A percentile compares a stretch with the other conserved stretches of the same genome.
Conservation (phyloP, 2,888 invertebrate genomes). For the Cryptocephalus primarius region DNA sequence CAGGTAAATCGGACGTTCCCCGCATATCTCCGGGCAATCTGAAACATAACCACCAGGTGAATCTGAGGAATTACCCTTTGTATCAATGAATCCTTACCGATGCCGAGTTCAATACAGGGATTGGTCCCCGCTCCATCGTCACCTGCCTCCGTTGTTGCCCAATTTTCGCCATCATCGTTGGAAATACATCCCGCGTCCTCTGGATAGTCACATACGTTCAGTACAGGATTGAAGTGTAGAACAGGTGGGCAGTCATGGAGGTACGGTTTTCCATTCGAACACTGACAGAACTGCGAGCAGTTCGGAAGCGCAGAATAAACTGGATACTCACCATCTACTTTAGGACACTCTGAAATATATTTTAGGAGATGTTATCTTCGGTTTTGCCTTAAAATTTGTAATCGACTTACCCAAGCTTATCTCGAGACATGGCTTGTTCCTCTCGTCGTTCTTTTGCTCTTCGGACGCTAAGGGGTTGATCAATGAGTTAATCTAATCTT, state of each 20-base stretch:
- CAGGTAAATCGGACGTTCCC: constrained; percentile 6
- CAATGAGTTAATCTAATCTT: no score
- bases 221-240: constrained; percentile 12
- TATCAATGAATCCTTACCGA: neutral
- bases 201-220: constrained; percentile 16
- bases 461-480: no score
- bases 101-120: neutral
- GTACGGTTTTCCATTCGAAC: constrained; percentile 13
- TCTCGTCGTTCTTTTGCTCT: no score
- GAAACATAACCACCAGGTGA: neutral
- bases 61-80: neutral
- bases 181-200: constrained; percentile 14
- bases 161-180: no score
- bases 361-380: no score
- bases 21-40: constrained; percentile 7
- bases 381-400: no score
- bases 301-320: constrained; percentile 9
- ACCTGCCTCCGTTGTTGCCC: neutral
- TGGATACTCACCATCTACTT: constrained; percentile 7
- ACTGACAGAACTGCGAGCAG: constrained; percentile 15
- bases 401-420: no score
- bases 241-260: constrained; percentile 11
- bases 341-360: constrained; percentile 11
- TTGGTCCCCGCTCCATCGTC: neutral
- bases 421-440: no score